Evolutionary conservation across 2,888 invertebrate species (phyloP), one percentile per base, ranked within the genome.

Genomic region (Oligia latruncula): DNA sequence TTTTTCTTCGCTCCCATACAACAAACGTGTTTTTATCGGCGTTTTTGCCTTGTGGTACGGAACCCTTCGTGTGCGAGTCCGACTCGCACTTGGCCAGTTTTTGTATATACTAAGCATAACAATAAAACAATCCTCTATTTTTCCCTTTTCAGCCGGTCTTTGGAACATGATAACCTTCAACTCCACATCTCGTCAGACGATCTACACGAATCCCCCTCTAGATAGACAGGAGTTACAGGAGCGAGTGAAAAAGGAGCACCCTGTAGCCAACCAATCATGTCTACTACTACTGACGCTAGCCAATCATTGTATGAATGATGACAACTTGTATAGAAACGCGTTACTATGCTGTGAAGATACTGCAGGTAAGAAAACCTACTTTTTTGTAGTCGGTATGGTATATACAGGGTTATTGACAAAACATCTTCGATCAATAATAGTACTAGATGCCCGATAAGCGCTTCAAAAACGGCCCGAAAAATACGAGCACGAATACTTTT

Each of bases 211-310:
- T 13, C 95, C 96, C 0, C 94, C 96, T 0, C 40, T 87, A 0
- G 96, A 97, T 81, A 92, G 97, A 0, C 92, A 93, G 20, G 97
- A 97, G 76, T 85, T 97, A 8, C 93, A 96, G 1, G 95, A 95
- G 46, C 92, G 97, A 60, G 94, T 97, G 77, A 97, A 97, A 71
- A 95, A 93, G 15, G 97, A 98, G 87, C 98, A 98, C 81, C 98
- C 98, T 1, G 96, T 99, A 85, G 99, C 99, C 78, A 98, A 98
- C 96, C 99, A 99, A 95, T 99, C 99, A 87, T 97, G 99, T 81
- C 96, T 99, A 46, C 96, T 99, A 71, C 97, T 99, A 52, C 97
- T 99, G 80, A 98, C 99, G 67, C 95, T 99, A 82, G 98, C 98
- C 20, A 99, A 99, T 96, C 99, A 99, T 94, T 99, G 99, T 93